Conservation (phyloP, 2,888 invertebrate species). For the Beris chalybata region DNA sequence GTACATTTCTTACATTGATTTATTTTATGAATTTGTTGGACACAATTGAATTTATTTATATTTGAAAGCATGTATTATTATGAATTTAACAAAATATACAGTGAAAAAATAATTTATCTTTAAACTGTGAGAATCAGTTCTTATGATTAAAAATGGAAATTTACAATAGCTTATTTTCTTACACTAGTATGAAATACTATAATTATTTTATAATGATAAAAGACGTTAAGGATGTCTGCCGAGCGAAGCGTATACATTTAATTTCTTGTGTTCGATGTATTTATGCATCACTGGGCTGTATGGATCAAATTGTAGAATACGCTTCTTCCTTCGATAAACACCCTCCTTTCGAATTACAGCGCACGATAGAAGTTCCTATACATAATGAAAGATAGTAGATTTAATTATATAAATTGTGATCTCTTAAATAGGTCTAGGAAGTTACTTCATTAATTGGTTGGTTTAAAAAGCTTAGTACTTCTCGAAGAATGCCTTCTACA, state of each 20-base stretch:
- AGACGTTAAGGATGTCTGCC: conserved; percentile 37
- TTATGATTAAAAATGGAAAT: too few relatives aligned
- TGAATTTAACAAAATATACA: too few relatives aligned
- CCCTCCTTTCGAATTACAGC: conserved; percentile 67
- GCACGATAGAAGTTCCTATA: conserved; percentile 61
- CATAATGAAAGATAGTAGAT: conserved; percentile 26
- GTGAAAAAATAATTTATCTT: too few relatives aligned
- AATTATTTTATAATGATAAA: too few relatives aligned
- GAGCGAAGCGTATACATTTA: conserved; percentile 58
- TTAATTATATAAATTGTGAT: not conserved
- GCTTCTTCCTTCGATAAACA: conserved; percentile 71
- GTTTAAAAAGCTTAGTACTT: conserved; percentile 64
- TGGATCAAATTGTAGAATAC: conserved; percentile 69
- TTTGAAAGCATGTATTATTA: too few relatives aligned
- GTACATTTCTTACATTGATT: too few relatives aligned
- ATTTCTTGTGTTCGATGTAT: conserved; percentile 57
- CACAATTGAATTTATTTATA: too few relatives aligned
- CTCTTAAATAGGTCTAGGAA: conserved; percentile 8
- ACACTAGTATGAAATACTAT: too few relatives aligned
- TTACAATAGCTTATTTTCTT: too few relatives aligned
- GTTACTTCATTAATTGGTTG: conserved; percentile 60
- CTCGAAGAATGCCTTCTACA: conserved; percentile 62
- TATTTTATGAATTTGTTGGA: too few relatives aligned
- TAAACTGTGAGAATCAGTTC: too few relatives aligned
- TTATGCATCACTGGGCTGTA: conserved; percentile 66